These are phyloP conservation scores for Torymus aiolomorphi DNA, from an alignment of 2,888 invertebrate genomes.

Conservation along the genomic window DNA sequence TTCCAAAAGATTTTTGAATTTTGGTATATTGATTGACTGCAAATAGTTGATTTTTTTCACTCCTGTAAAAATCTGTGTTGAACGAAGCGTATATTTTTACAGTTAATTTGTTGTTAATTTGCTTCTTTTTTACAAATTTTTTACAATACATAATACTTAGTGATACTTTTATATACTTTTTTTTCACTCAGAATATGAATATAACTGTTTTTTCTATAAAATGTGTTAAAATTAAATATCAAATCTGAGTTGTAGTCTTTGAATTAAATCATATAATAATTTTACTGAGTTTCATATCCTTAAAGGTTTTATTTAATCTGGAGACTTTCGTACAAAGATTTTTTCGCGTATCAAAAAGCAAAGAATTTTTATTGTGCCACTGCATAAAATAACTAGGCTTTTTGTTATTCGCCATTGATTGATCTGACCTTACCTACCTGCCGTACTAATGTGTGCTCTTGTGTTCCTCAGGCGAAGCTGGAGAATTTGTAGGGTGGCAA, in stretches of 20 bases:
- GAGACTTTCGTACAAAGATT: slow-evolving; percentile 28
- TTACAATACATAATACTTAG: too few relatives aligned
- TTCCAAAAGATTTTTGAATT: slow-evolving; percentile 1
- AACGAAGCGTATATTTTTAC: not conserved
- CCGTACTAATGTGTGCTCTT: slow-evolving; percentile 79
- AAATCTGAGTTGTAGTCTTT: too few relatives aligned
- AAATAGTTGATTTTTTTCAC: slow-evolving; percentile 16
- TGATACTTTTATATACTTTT: too few relatives aligned
- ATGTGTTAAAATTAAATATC: too few relatives aligned
- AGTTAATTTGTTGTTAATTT: too few relatives aligned
- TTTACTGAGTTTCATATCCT: too few relatives aligned
- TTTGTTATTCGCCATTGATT: slow-evolving; percentile 71
- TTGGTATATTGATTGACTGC: slow-evolving; percentile 1
- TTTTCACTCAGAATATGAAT: too few relatives aligned
- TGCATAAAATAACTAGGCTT: slow-evolving; percentile 74
- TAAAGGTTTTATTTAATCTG: too few relatives aligned
- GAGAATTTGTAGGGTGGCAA: slow-evolving; percentile 87
- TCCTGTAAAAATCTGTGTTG: not conserved
- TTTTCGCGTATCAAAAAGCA: slow-evolving; percentile 59
- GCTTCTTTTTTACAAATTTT: too few relatives aligned
- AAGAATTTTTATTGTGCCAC: slow-evolving; percentile 68
- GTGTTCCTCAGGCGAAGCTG: slow-evolving; percentile 84
- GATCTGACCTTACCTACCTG: slow-evolving; percentile 75
- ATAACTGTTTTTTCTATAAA: too few relatives aligned
- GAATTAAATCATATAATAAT: too few relatives aligned